Conservation (phyloP, 2,888 invertebrate genomes). For the Apamea epomidion region DNA sequence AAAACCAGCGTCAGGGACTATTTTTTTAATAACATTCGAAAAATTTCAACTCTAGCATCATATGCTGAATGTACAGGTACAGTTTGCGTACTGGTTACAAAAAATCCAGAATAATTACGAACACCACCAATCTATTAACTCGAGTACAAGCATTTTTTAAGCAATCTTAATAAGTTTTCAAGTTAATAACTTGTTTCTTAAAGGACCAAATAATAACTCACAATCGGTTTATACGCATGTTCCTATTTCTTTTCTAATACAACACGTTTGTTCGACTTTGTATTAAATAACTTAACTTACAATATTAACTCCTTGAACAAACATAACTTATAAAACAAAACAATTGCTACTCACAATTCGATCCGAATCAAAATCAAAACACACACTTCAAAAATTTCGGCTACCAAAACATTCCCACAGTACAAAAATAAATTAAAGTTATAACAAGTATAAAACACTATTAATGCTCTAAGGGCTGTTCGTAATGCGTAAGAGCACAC, state of each 20-base stretch:
- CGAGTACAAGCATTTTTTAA: not conserved
- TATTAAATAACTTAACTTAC: not conserved
- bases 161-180: not conserved
- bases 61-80: not conserved
- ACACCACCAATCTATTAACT: not conserved
- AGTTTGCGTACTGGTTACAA: not conserved
- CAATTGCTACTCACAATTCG: slow-evolving; percentile 32
- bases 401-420: slow-evolving; percentile 71
- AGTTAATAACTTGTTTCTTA: not conserved
- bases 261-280: not conserved
- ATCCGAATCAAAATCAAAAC: slow-evolving; percentile 55
- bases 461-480: slow-evolving; percentile 65
- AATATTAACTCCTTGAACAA: slow-evolving; percentile 8
- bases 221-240: not conserved
- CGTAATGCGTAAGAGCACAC: slow-evolving; percentile 58
- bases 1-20: no score
- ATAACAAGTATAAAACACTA: slow-evolving; percentile 69
- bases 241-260: slow-evolving; percentile 3
- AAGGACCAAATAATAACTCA: not conserved
- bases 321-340: slow-evolving; percentile 34
- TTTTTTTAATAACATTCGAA: not conserved
- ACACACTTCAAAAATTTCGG: slow-evolving; percentile 55
- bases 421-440: slow-evolving; percentile 71
- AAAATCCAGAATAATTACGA: not conserved
- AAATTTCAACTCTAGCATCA: not conserved